These are phyloP conservation scores for Pseudobourletiella spinata DNA, from an alignment of 1,140 invertebrate genomes.

Conservation along the genomic window DNA sequence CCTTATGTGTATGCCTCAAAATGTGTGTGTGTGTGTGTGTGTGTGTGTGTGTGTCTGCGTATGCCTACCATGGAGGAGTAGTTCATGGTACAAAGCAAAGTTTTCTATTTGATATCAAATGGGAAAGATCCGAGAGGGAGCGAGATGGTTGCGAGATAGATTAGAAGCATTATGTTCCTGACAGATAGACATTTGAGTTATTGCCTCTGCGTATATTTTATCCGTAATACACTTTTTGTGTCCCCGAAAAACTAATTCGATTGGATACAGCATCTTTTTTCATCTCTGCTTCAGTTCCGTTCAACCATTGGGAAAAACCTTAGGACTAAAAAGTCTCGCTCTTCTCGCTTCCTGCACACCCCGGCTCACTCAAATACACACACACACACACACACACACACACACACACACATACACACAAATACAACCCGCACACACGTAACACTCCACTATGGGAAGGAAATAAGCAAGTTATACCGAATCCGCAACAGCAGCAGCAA, in stretches of 20 bases:
- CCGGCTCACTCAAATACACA: slow-evolving; percentile 7
- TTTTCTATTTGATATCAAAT: slow-evolving; percentile 25
- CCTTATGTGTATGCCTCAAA: no score
- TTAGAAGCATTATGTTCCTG: slow-evolving; percentile 37
- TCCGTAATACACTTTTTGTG: slow-evolving; percentile 35
- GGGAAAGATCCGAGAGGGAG: slow-evolving; percentile 24
- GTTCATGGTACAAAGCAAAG: slow-evolving; percentile 1
- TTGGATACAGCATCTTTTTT: slow-evolving; percentile 34
- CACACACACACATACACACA: slow-evolving; percentile 5
- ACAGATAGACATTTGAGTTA: slow-evolving; percentile 38
- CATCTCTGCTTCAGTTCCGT: slow-evolving; percentile 31
- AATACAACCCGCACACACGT: no score
- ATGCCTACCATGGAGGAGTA: background rate
- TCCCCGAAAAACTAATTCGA: slow-evolving; percentile 33
- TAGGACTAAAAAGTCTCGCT: background rate
- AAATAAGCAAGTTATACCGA: background rate
- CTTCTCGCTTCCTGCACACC: slow-evolving; percentile 4
- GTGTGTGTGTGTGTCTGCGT: no score
- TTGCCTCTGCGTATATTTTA: slow-evolving; percentile 34
- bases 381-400: background rate
- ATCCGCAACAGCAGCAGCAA: no score
- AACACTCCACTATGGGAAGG: no score
- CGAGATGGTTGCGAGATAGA: slow-evolving; percentile 37
- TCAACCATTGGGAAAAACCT: slow-evolving; percentile 11
- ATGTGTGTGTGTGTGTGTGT: no score